These are phyloP conservation scores for Xanthorhoe spadicearia DNA, from an alignment of 2,888 invertebrate species.

Conservation along the genomic window DNA sequence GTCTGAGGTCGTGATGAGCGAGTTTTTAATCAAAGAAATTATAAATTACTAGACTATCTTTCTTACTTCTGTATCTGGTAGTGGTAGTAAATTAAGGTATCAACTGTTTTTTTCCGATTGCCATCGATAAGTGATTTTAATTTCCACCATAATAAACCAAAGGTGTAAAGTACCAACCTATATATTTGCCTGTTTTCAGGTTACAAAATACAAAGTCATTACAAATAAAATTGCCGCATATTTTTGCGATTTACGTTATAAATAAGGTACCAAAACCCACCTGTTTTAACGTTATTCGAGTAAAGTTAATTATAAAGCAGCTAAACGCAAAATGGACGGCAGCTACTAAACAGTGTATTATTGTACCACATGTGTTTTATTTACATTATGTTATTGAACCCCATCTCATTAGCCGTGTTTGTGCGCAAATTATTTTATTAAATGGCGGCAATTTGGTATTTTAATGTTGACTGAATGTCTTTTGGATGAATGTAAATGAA, in stretches of 20 bases:
- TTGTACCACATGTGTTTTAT: slow-evolving; percentile 10
- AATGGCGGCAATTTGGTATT: background rate
- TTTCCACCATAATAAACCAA: background rate
- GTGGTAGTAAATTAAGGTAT: too few species aligned
- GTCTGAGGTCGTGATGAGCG: background rate
- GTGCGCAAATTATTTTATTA: slow-evolving; percentile 6
- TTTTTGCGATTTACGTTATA: background rate
- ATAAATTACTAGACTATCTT: too few species aligned
- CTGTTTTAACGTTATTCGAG: background rate
- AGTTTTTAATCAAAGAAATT: background rate
- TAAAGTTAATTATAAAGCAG: slow-evolving; percentile 6
- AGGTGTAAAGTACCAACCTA: too few species aligned
- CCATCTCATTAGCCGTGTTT: slow-evolving; percentile 21
- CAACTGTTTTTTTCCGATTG: too few species aligned
- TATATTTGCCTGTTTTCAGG: background rate
- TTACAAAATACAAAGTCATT: background rate
- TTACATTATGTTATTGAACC: slow-evolving; percentile 21
- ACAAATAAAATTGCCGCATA: background rate
- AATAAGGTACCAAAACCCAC: background rate
- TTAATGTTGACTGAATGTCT: background rate
- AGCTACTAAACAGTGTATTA: slow-evolving; percentile 2
- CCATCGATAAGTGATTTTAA: too few species aligned
- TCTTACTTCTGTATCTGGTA: too few species aligned
- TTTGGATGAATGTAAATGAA: too few species aligned
- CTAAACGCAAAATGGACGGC: background rate